Conservation (phyloP, 30 jellyfish, hydroid and myxozoan species). For the Pseudorhiza aurosa region DNA sequence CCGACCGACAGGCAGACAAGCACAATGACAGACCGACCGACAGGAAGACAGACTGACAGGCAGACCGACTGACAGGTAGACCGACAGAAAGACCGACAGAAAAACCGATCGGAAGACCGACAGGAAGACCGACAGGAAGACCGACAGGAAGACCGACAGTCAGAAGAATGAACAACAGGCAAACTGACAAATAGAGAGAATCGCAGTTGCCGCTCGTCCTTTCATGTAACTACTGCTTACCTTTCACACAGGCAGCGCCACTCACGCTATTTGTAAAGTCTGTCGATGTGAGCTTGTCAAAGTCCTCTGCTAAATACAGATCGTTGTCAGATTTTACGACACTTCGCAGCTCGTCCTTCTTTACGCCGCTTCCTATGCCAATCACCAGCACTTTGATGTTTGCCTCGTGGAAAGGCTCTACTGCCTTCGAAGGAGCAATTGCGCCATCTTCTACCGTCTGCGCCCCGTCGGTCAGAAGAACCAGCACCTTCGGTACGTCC, state of each 20-base stretch:
- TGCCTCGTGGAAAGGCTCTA: slow-evolving; percentile 43
- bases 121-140: too few relatives aligned
- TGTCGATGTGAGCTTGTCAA: slow-evolving; percentile 33
- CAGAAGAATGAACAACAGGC: too few relatives aligned
- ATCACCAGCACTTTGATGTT: slow-evolving; percentile 45
- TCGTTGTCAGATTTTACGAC: slow-evolving; percentile 33
- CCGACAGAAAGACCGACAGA: too few relatives aligned
- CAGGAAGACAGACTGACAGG: too few relatives aligned
- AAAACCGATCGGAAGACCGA: too few relatives aligned
- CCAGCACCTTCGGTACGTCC: slow-evolving; percentile 55
- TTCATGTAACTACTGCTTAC: slow-evolving; percentile 21
- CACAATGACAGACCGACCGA: too few relatives aligned
- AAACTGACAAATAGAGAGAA: too few relatives aligned
- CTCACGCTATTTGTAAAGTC: slow-evolving; percentile 17
- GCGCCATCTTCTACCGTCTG: slow-evolving; percentile 38
- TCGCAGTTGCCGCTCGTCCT: too few relatives aligned
- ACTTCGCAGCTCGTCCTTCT: slow-evolving; percentile 15
- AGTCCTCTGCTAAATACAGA: slow-evolving; percentile 34
- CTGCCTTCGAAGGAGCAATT: slow-evolving; percentile 29
- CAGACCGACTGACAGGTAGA: too few relatives aligned
- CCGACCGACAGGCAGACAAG: too few relatives aligned
- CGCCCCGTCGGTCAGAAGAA: slow-evolving; percentile 57
- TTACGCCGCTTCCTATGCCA: slow-evolving; percentile 48
- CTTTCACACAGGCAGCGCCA: slow-evolving; percentile 50
- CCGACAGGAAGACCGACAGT: too few relatives aligned